A percentile compares a stretch with the other conserved stretches of the same genome.
These are phyloP conservation scores for fruit fly (Drosophila melanogaster) DNA, from an alignment of 1,140 invertebrate genomes.

Conservation along the genomic window DNA sequence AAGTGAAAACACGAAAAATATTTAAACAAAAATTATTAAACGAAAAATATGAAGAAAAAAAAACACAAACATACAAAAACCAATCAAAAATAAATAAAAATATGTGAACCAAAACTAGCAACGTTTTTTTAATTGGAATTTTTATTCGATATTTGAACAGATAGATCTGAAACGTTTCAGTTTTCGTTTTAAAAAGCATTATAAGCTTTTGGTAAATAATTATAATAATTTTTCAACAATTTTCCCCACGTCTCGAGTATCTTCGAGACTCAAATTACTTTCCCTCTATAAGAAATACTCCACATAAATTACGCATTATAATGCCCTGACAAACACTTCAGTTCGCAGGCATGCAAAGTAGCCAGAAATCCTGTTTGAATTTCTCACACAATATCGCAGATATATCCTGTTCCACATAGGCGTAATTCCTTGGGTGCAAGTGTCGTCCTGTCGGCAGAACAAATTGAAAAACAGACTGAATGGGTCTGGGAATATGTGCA, in stretches of 20 bases:
- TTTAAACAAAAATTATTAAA: constrained; percentile 55
- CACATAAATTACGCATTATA: constrained; percentile 41
- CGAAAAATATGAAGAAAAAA: constrained; percentile 32
- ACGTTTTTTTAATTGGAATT: constrained; percentile 6
- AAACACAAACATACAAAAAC: constrained; percentile 38
- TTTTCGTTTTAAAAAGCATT: not conserved
- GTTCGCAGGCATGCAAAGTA: constrained; percentile 39
- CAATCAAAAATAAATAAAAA: constrained; percentile 70
- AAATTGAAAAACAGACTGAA: constrained; percentile 58
- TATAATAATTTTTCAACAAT: constrained; percentile 3
- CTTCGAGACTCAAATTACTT: constrained; percentile 19
- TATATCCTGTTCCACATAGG: constrained; percentile 44
- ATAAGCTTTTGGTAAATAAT: not conserved
- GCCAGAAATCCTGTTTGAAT: constrained; percentile 54
- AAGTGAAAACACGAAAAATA: constrained; percentile 50
- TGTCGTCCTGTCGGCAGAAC: constrained; percentile 71
- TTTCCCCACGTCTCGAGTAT: constrained; percentile 19
- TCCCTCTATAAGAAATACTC: constrained; percentile 21
- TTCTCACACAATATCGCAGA: constrained; percentile 27
- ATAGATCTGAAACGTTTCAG: not conserved
- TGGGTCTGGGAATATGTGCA: constrained; percentile 2
- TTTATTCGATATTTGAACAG: not conserved
- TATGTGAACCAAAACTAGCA: constrained; percentile 61
- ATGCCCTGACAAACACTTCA: not conserved
- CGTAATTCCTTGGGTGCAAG: constrained; percentile 59